Conservation (phyloP, 1,140 invertebrate species). For the Bombus terrestris region DNA sequence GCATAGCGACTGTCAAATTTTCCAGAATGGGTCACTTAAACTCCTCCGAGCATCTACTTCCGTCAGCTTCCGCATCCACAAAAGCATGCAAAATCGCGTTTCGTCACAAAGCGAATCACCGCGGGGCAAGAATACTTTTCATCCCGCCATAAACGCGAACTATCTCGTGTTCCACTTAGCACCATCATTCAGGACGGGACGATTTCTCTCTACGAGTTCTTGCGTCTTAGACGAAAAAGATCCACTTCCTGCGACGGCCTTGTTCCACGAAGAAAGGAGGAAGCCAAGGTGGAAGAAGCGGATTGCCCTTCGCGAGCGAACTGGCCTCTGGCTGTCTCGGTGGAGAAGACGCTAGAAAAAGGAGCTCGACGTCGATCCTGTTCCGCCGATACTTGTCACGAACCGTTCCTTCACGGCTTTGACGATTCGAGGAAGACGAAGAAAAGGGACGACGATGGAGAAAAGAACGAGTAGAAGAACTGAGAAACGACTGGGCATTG, state of each 20-base stretch:
- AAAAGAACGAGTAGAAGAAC: constrained; percentile 33
- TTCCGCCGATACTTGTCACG: constrained; percentile 56
- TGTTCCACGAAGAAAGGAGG: constrained; percentile 6
- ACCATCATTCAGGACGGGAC: not conserved
- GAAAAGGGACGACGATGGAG: constrained; percentile 36
- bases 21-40: not conserved
- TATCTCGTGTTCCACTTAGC: not conserved
- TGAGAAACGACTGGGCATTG: constrained; percentile 69
- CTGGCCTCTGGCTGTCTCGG: constrained; percentile 14
- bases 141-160: not conserved
- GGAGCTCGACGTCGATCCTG: constrained; percentile 53
- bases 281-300: constrained; percentile 1
- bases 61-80: not conserved
- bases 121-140: not conserved
- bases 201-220: not conserved
- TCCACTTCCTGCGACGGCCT: constrained; percentile 59
- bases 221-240: not conserved
- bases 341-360: constrained; percentile 33
- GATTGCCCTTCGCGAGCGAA: constrained; percentile 37
- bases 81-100: constrained; percentile 15
- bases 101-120: not conserved
- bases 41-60: not conserved
- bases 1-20: not conserved
- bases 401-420: constrained; percentile 40
- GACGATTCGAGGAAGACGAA: constrained; percentile 41